A percentile compares a stretch with the other conserved stretches of the same genome.
These are phyloP conservation scores for Resseliella maxima DNA, from an alignment of 2,888 invertebrate species.

Conservation along the genomic window DNA sequence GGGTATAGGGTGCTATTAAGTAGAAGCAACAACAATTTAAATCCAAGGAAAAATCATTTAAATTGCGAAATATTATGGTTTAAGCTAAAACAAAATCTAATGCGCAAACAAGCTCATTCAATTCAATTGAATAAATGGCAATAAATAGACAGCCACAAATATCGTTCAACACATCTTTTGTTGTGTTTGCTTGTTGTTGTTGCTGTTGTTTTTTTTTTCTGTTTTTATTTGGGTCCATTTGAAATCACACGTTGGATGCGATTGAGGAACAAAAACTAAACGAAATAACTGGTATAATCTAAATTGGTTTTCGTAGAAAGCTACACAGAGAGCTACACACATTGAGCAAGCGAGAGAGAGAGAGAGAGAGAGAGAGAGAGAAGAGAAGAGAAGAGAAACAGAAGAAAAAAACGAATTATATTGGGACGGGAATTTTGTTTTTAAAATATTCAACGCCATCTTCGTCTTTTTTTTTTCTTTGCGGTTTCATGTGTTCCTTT, in stretches of 20 bases:
- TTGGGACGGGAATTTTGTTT: slow-evolving; percentile 44
- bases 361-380: neutral
- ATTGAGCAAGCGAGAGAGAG: no score
- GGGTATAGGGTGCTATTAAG: no score
- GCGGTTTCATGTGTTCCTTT: neutral
- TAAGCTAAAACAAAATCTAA: slow-evolving; percentile 5
- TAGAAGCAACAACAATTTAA: neutral
- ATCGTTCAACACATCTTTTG: slow-evolving; percentile 51
- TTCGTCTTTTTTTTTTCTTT: neutral
- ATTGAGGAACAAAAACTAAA: neutral
- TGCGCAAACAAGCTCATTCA: slow-evolving; percentile 51
- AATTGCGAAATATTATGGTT: neutral
- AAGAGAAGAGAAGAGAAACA: neutral
- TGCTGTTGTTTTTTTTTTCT: neutral
- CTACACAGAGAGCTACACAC: no score
- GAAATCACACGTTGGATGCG: no score
- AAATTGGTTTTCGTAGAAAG: slow-evolving; percentile 38
- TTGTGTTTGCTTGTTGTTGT: neutral
- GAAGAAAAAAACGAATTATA: neutral
- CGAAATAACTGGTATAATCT: slow-evolving; percentile 42
- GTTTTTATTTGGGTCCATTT: neutral
- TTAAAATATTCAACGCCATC: slow-evolving; percentile 34
- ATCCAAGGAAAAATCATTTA: neutral
- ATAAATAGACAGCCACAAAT: slow-evolving; percentile 45
- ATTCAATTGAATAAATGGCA: slow-evolving; percentile 53